Percentiles rank a stretch among this genome's conserved stretches.
These are phyloP conservation scores for Alectoris magna DNA, from an alignment of 2,797 vertebrate genomes.

Conservation along the genomic window DNA sequence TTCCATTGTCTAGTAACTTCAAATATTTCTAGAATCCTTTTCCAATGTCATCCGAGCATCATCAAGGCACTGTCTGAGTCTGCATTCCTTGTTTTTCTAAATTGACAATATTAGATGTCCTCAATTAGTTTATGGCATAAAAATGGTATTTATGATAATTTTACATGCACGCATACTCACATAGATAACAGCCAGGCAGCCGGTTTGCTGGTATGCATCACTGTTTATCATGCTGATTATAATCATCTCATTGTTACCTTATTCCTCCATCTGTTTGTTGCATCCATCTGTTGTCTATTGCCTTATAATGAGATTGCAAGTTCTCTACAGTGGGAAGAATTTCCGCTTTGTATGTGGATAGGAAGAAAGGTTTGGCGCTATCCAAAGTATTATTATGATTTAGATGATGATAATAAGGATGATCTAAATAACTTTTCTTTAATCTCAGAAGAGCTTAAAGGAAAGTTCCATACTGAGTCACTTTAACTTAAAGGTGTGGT, in stretches of 20 bases:
- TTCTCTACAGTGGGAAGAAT: not conserved
- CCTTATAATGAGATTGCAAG: constrained; percentile 52
- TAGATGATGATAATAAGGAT: not conserved
- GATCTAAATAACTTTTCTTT: not conserved
- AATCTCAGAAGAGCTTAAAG: not conserved
- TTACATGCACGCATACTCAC: not conserved
- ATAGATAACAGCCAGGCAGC: constrained; percentile 37
- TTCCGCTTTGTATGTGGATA: constrained; percentile 25
- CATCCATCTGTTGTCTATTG: constrained; percentile 56
- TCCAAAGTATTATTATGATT: not conserved
- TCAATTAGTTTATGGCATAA: not conserved
- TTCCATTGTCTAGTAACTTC: not conserved
- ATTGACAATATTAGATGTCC: not conserved
- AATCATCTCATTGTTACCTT: constrained; percentile 63
- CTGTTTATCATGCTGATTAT: constrained; percentile 63
- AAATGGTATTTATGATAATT: constrained; percentile 43
- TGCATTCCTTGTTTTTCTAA: not conserved
- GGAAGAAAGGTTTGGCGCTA: not conserved
- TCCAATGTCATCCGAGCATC: not conserved
- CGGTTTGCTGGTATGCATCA: constrained; percentile 45
- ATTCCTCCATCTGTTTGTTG: constrained; percentile 63
- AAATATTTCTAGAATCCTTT: not conserved
- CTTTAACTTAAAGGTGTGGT: not conserved
- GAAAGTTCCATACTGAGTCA: not conserved
- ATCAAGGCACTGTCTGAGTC: not conserved